Percentiles rank a stretch among this genome's conserved stretches.
phyloP scores from a whole-genome alignment of 2,888 invertebrate genomes.

The Acrocyrtus sp. region DNA sequence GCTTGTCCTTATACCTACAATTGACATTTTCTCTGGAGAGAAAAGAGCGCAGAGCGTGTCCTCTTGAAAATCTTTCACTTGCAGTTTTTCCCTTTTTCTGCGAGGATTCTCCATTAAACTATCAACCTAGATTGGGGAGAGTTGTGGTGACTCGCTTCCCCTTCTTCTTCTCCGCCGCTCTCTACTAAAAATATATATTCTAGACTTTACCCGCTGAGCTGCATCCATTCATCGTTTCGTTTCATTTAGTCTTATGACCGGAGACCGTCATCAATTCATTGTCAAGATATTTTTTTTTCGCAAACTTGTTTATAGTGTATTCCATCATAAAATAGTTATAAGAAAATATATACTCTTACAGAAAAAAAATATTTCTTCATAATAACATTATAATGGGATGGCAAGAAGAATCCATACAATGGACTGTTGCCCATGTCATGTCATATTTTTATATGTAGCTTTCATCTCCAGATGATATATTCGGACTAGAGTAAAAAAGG shows the following conservation, averaged over 20 bases:
- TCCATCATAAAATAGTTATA: too few species aligned
- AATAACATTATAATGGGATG: too few species aligned
- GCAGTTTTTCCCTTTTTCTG: neutral
- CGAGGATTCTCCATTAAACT: neutral
- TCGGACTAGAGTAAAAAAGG: too few species aligned
- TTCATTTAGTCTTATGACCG: slow-evolving; percentile 36
- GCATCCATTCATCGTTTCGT: slow-evolving; percentile 45
- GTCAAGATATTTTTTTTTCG: too few species aligned
- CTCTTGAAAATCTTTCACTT: too few species aligned
- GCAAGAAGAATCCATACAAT: slow-evolving; percentile 5
- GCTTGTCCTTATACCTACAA: neutral
- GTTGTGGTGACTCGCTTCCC: neutral
- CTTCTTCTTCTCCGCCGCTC: neutral
- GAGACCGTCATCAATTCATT: too few species aligned
- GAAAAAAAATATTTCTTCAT: slow-evolving; percentile 2
- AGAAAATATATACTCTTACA: too few species aligned
- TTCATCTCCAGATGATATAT: slow-evolving; percentile 1
- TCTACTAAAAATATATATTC: neutral
- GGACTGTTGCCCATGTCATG: neutral
- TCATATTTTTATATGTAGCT: too few species aligned
- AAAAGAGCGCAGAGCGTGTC: too few species aligned
- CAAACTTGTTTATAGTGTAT: too few species aligned
- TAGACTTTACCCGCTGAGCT: slow-evolving; percentile 25
- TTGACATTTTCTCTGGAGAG: slow-evolving; percentile 17
- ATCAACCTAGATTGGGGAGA: neutral